Conservation (phyloP, 2,888 invertebrate species). For the Callyntrura sp. region DNA sequence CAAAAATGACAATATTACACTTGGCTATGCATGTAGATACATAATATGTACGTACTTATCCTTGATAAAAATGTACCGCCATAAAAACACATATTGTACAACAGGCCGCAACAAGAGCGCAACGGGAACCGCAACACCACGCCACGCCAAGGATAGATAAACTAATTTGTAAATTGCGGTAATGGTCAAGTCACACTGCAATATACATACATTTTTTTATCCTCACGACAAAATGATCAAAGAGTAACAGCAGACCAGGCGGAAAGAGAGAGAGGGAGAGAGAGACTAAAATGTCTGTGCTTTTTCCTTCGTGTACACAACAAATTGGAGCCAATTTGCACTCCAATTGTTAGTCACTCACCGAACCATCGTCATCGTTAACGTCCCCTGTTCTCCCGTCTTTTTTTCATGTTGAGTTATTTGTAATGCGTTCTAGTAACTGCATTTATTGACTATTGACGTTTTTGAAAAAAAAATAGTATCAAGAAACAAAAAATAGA, state of each 20-base stretch:
- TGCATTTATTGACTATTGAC: slow-evolving; percentile 51
- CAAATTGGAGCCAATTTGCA: slow-evolving; percentile 74
- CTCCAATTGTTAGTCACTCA: slow-evolving; percentile 55
- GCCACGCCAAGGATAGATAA: slow-evolving; percentile 58
- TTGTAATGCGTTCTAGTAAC: background rate
- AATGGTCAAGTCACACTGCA: slow-evolving; percentile 2
- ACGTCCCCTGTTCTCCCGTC: slow-evolving; percentile 31
- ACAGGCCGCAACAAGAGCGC: background rate
- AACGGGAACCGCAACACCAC: slow-evolving; percentile 45
- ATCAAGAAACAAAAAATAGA: background rate
- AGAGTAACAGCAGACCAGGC: background rate
- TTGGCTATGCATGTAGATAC: background rate
- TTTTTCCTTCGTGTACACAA: slow-evolving; percentile 16
- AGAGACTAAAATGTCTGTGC: background rate
- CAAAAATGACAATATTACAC: slow-evolving; percentile 49
- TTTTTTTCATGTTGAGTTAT: slow-evolving; percentile 4
- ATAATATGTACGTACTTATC: background rate
- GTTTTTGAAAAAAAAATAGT: slow-evolving; percentile 21
- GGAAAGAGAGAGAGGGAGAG: background rate
- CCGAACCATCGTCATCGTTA: background rate
- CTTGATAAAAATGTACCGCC: slow-evolving; percentile 18
- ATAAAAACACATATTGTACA: background rate
- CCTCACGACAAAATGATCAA: slow-evolving; percentile 13
- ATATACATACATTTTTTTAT: background rate
- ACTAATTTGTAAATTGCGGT: slow-evolving; percentile 41